Evolutionary conservation across 2,888 invertebrate genomes (phyloP), one percentile per base, ranked within the genome.

Genomic region (Cephus sareptanus): DNA sequence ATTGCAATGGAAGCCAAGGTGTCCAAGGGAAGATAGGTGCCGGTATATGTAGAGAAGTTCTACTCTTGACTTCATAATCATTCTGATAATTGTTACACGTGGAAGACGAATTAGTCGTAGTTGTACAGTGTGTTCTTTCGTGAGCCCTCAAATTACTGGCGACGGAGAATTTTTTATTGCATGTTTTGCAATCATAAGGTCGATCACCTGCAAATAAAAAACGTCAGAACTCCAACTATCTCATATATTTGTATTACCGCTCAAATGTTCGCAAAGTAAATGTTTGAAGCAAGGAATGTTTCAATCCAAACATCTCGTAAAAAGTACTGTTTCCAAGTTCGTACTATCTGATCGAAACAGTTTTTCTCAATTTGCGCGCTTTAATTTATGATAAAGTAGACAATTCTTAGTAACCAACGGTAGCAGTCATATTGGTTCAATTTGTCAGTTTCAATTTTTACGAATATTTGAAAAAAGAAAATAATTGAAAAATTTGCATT

Each of bases 141-240:
- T 88, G 89, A 2, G 85, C 80, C 30, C 84, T 83, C 74, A 90
- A 83, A 78, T 87, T 88, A 68, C 81, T 84, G 4, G 86, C 81
- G n/a, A 87, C 79, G 1, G 85, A 82, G 76, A 90, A 88, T 76
- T 85, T 86, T 71, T 87, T 87, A 12, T 86, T 85, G 75, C 88
- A 90, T 13, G 83, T 75, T 37, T 79, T 81, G 71, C 89, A 89
- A 34, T 83, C 84, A 79, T 88, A 85, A 3, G 86, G 82, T 75
- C 85, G 85, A 80, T 87, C 84, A 33, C 88, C 90, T 88, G 89
- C 92, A 94, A 76, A 92, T 92, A 78, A 92, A 87, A 82, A 91
- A 90, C 82, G 33, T 40, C n/a, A n/a, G 3, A 40, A n/a, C 69
- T 56, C 56, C 56, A 56, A 23, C 56, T 15, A 56, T 56, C 15